Percentiles rank a stretch among this genome's conserved stretches.
These are phyloP conservation scores for Cherax destructor DNA, from an alignment of 1,140 invertebrate species.

Conservation along the genomic window DNA sequence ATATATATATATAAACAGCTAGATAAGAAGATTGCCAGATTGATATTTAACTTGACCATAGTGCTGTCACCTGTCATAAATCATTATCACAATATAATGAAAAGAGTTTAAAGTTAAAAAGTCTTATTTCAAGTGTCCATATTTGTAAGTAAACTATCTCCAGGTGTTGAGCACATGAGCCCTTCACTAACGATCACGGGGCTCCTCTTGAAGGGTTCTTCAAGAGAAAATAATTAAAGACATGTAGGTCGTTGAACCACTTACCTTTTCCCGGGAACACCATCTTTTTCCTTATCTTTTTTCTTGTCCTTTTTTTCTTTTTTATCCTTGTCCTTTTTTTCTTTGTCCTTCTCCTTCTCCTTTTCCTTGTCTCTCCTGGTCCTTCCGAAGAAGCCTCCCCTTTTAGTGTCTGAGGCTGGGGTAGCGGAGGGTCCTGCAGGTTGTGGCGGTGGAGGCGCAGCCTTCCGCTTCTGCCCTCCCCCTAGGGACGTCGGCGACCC, in stretches of 20 bases:
- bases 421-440: not conserved
- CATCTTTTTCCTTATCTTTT: not conserved
- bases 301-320: slow-evolving; percentile 28
- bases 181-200: no score
- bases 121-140: no score
- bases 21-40: no score
- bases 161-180: no score
- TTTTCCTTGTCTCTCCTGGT: slow-evolving; percentile 3
- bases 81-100: no score
- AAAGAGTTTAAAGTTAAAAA: no score
- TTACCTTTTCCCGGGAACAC: slow-evolving; percentile 20
- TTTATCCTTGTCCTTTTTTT: slow-evolving; percentile 1
- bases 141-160: no score
- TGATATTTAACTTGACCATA: no score
- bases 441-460: slow-evolving; percentile 22
- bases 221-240: no score
- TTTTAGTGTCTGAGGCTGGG: slow-evolving; percentile 13
- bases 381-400: slow-evolving; percentile 38
- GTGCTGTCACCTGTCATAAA: no score
- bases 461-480: not conserved
- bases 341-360: not conserved
- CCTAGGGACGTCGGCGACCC: not conserved
- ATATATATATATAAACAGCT: not conserved
- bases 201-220: no score
- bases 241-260: not conserved